These are phyloP conservation scores for Pogonomyrmex barbatus DNA, from an alignment of 1,140 invertebrate genomes.

Conservation along the genomic window DNA sequence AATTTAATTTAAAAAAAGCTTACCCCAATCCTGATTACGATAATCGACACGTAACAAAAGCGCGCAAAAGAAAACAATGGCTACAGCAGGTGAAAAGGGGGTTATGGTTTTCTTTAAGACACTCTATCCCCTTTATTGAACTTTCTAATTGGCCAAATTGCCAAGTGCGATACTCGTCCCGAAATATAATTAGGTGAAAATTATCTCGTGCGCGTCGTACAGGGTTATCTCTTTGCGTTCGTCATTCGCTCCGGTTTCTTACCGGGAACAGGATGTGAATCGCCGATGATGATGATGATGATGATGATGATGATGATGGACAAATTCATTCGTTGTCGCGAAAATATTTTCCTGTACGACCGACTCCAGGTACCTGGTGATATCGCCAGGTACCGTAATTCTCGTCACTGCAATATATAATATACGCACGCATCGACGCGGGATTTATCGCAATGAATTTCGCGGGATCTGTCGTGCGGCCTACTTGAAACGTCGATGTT, in stretches of 20 bases:
- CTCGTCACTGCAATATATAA: constrained; percentile 15
- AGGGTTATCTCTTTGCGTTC: no score
- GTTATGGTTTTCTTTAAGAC: no score
- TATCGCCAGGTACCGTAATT: constrained; percentile 44
- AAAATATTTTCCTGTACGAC: constrained; percentile 1
- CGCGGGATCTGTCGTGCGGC: constrained; percentile 28
- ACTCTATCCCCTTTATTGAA: not conserved
- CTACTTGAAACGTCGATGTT: constrained; percentile 30
- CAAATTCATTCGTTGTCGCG: constrained; percentile 26
- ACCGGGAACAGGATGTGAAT: constrained; percentile 35
- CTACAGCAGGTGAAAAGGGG: not conserved
- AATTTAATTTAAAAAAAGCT: no score
- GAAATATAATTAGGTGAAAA: constrained; percentile 50
- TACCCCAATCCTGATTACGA: no score
- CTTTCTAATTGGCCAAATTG: constrained; percentile 42
- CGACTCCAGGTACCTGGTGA: not conserved
- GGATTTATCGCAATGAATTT: constrained; percentile 61
- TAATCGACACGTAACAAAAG: no score
- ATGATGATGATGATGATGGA: not conserved
- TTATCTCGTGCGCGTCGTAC: not conserved
- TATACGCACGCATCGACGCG: not conserved
- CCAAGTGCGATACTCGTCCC: constrained; percentile 11
- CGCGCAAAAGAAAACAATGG: not conserved
- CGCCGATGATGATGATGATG: not conserved
- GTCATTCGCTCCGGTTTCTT: not conserved